phyloP scores from a whole-genome alignment of 2,797 vertebrate species.

The Onychomys leucogaster region DNA sequence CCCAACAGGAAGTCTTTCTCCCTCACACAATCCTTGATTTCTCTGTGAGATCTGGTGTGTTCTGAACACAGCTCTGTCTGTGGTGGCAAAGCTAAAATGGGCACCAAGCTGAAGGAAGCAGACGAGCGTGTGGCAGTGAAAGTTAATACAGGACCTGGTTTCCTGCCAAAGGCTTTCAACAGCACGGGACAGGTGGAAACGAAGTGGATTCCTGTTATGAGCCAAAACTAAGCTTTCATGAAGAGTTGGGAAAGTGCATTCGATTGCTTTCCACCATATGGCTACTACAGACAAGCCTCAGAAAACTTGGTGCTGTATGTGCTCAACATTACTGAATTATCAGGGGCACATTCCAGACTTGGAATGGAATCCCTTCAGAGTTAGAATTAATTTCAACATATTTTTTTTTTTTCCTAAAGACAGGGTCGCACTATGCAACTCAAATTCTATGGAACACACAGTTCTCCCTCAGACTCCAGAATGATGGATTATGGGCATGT shows the following conservation, averaged over 20 bases:
- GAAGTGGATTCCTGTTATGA: conserved; percentile 19
- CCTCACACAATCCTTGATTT: not conserved
- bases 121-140: not conserved
- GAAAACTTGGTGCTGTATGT: not conserved
- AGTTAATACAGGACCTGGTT: conserved; percentile 58
- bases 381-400: conserved; percentile 39
- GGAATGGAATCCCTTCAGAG: conserved; percentile 12
- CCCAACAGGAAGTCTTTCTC: not conserved
- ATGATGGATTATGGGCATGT: not conserved
- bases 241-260: conserved; percentile 65
- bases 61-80: not conserved
- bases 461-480: not conserved
- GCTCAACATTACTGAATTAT: conserved; percentile 47
- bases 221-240: conserved; percentile 63
- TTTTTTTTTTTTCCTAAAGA: not conserved
- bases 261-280: conserved; percentile 67
- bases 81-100: not conserved
- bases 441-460: not conserved
- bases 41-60: not conserved
- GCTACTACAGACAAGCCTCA: conserved; percentile 47
- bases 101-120: conserved; percentile 6
- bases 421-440: not conserved
- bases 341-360: not conserved
- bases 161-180: conserved; percentile 62
- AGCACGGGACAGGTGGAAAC: conserved; percentile 69